phyloP scores from a whole-genome alignment of 2,888 invertebrate species.

The Troides helena region DNA sequence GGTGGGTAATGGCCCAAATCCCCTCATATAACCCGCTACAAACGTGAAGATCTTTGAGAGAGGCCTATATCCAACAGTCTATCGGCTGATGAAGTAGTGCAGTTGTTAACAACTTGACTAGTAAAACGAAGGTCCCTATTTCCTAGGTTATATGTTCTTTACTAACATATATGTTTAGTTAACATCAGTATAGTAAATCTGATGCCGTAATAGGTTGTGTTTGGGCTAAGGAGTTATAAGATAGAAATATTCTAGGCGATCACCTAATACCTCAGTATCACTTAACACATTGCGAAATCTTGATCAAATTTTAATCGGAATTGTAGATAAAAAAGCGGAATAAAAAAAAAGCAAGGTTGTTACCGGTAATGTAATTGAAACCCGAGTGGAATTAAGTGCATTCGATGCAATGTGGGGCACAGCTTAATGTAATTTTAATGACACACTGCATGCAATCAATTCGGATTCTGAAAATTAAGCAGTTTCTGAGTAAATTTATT shows the following conservation, averaged over 20 bases:
- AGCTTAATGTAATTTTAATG: constrained; percentile 61
- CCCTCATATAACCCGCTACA: too few relatives aligned
- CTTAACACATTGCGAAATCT: not conserved
- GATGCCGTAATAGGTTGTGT: not conserved
- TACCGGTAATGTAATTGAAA: constrained; percentile 11
- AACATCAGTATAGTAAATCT: too few relatives aligned
- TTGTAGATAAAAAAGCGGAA: too few relatives aligned
- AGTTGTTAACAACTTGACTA: too few relatives aligned
- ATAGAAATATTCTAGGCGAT: not conserved
- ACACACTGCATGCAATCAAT: constrained; percentile 52
- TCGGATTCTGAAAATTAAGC: constrained; percentile 44
- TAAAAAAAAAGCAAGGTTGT: not conserved
- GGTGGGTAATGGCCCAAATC: too few relatives aligned
- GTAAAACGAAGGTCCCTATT: too few relatives aligned
- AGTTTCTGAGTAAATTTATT: constrained; percentile 10
- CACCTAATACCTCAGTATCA: not conserved
- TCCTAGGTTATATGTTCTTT: too few relatives aligned
- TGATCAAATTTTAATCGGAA: not conserved
- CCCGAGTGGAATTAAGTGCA: constrained; percentile 5
- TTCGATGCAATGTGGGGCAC: constrained; percentile 21
- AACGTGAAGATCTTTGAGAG: too few relatives aligned
- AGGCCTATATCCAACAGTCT: too few relatives aligned
- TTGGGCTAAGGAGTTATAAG: not conserved
- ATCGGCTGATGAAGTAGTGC: too few relatives aligned
- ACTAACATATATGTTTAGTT: too few relatives aligned